These are phyloP conservation scores for Phylloscopus trochiloides DNA, from an alignment of 2,113 vertebrate species.

Conservation along the genomic window DNA sequence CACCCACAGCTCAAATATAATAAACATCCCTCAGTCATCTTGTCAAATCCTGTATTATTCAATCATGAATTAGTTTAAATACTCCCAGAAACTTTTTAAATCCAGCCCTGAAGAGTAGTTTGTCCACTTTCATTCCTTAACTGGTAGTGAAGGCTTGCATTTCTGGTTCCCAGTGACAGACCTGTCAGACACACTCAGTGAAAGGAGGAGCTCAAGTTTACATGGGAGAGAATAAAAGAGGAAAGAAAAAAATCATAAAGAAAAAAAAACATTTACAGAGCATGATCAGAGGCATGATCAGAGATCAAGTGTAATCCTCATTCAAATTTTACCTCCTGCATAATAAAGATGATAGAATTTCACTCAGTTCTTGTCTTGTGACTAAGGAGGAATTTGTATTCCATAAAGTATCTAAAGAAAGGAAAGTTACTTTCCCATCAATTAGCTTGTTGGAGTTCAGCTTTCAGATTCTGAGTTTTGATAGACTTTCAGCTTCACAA, in stretches of 20 bases:
- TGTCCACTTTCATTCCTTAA: not conserved
- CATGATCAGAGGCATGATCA: not conserved
- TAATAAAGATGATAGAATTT: not conserved
- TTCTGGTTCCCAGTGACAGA: not conserved
- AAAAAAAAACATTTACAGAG: not conserved
- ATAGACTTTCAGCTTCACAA: not conserved
- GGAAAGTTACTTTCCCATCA: not conserved
- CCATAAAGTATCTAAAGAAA: not conserved
- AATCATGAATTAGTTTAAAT: not conserved
- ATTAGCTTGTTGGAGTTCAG: not conserved
- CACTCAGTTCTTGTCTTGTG: not conserved
- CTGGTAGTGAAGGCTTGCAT: not conserved
- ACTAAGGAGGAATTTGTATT: not conserved
- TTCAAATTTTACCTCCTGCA: not conserved
- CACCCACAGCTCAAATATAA: not conserved
- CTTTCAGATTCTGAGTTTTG: not conserved
- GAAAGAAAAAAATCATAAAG: no score
- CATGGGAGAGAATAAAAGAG: not conserved
- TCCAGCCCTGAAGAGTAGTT: not conserved
- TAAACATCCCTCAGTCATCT: not conserved
- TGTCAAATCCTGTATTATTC: not conserved
- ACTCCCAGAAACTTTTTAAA: not conserved
- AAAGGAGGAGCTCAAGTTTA: not conserved
- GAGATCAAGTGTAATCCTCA: not conserved
- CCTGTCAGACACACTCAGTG: fast-evolving